Conservation (phyloP, 2,113 vertebrate genomes). For the Scytalopus superciliaris region DNA sequence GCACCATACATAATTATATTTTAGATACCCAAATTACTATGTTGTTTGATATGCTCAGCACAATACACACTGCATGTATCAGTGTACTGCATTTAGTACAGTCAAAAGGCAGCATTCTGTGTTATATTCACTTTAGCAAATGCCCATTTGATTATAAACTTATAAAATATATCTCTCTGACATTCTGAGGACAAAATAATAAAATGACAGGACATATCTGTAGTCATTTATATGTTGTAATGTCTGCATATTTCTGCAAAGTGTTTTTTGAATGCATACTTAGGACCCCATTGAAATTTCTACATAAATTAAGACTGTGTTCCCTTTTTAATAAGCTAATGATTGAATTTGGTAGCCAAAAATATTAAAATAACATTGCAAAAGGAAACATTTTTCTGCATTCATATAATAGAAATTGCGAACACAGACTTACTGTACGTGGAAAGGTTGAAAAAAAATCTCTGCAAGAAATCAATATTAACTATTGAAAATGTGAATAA, state of each 20-base stretch:
- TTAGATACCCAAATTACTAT: not conserved
- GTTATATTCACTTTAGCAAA: conserved; percentile 20
- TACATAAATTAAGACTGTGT: not conserved
- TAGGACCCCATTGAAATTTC: conserved; percentile 16
- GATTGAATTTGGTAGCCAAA: conserved; percentile 4
- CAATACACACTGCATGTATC: not conserved
- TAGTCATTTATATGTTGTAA: conserved; percentile 30
- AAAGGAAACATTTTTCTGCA: not conserved
- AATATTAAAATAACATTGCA: not conserved
- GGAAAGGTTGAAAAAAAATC: not conserved
- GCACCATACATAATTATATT: not conserved
- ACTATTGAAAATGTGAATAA: conserved; percentile 17
- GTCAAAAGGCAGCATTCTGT: not conserved
- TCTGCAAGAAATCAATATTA: not conserved
- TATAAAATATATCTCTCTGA: not conserved
- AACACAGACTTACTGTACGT: not conserved
- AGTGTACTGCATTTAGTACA: not conserved
- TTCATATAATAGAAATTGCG: not conserved
- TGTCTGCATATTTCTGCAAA: conserved; percentile 22
- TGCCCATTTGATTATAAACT: not conserved
- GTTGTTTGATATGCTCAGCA: not conserved
- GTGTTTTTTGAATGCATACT: conserved; percentile 13
- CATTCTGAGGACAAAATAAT: not conserved
- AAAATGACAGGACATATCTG: conserved; percentile 26
- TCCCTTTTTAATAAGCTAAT: not conserved